These are phyloP conservation scores for Chirona hameri DNA, from an alignment of 2,888 invertebrate genomes.

Conservation along the genomic window DNA sequence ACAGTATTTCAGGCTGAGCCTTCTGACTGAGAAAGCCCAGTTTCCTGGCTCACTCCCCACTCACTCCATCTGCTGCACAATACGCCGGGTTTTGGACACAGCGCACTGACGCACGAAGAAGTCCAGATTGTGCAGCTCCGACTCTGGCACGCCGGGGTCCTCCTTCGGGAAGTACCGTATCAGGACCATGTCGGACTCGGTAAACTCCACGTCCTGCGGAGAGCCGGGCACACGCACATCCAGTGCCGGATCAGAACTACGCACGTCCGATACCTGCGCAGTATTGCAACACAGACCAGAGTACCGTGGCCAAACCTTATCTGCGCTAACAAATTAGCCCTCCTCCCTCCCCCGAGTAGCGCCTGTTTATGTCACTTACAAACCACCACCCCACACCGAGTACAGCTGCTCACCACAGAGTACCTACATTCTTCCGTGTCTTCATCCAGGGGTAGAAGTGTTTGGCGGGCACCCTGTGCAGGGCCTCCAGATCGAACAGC, in stretches of 20 bases:
- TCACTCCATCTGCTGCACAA: neutral
- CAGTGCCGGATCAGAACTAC: too few relatives aligned
- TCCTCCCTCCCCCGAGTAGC: too few relatives aligned
- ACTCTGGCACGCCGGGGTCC: constrained; percentile 5
- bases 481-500: neutral
- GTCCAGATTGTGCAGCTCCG: constrained; percentile 8
- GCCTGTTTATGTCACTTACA: too few relatives aligned
- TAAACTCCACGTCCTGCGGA: neutral
- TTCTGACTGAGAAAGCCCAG: too few relatives aligned
- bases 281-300: neutral
- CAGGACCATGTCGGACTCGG: neutral
- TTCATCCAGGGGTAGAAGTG: neutral
- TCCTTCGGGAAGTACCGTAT: neutral
- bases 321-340: too few relatives aligned
- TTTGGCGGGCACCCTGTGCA: neutral
- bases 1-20: too few relatives aligned
- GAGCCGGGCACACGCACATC: neutral
- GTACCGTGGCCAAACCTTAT: too few relatives aligned
- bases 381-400: too few relatives aligned
- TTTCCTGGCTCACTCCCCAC: neutral
- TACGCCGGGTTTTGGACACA: neutral
- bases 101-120: constrained; percentile 23
- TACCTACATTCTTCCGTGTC: neutral
- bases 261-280: neutral
- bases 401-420: too few relatives aligned